These are phyloP conservation scores for Vanessa atalanta DNA, from an alignment of 1,140 invertebrate species.

Conservation along the genomic window DNA sequence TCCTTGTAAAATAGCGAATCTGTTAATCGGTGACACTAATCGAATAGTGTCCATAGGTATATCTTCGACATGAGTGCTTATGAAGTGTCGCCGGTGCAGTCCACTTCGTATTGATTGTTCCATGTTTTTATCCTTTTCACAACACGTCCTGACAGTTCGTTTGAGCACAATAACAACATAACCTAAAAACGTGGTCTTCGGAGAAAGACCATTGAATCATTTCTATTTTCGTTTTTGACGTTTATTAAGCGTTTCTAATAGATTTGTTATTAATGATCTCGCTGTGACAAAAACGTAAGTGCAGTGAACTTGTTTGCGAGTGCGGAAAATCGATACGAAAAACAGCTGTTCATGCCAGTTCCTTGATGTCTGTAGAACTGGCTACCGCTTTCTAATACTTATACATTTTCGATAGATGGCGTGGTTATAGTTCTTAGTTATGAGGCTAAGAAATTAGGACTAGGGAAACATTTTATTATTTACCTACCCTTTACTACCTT, in stretches of 20 bases:
- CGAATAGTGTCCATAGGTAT: constrained; percentile 67
- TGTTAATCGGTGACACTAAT: constrained; percentile 69
- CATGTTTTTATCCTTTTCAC: constrained; percentile 51
- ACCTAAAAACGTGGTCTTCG: constrained; percentile 41
- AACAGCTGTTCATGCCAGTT: constrained; percentile 60
- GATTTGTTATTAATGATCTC: not conserved
- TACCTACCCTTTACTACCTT: too few relatives aligned
- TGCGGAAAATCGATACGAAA: constrained; percentile 62
- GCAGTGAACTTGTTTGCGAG: constrained; percentile 63
- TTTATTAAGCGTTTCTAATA: not conserved
- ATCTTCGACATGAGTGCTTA: constrained; percentile 62
- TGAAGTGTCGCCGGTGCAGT: constrained; percentile 63
- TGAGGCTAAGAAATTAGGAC: too few relatives aligned
- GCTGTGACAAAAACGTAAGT: constrained; percentile 40
- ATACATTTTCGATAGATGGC: constrained; percentile 20
- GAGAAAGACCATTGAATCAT: not conserved
- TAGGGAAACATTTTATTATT: too few relatives aligned
- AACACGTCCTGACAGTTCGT: constrained; percentile 30
- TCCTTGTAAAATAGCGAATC: constrained; percentile 66
- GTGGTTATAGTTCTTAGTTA: not conserved
- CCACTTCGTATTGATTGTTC: constrained; percentile 50
- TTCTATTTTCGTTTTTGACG: not conserved
- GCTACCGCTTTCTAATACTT: not conserved
- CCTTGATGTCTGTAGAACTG: not conserved
- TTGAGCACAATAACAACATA: constrained; percentile 52